Conservation (phyloP, 2,888 invertebrate genomes). For the Torymus aiolomorphi region DNA sequence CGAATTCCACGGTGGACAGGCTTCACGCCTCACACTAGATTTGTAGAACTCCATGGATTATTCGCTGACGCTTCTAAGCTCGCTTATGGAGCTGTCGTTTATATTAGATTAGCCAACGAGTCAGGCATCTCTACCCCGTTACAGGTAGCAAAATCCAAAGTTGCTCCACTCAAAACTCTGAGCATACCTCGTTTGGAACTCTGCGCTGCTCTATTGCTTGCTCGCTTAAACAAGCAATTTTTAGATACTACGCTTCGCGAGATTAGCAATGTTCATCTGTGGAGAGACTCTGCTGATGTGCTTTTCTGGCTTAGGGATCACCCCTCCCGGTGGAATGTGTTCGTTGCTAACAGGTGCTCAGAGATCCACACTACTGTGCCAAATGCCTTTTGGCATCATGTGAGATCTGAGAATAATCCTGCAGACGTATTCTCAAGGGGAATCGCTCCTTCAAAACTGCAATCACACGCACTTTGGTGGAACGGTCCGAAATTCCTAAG, state of each 20-base stretch:
- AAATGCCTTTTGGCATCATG: background rate
- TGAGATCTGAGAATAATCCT: background rate
- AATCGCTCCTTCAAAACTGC: background rate
- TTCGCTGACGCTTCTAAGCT: background rate
- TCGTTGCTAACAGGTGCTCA: background rate
- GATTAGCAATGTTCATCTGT: background rate
- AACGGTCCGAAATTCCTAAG: too few relatives aligned
- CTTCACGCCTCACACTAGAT: background rate
- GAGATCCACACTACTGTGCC: too few relatives aligned
- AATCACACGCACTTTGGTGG: too few relatives aligned
- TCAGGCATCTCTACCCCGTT: background rate
- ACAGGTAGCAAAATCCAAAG: background rate
- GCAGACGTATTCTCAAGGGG: too few relatives aligned
- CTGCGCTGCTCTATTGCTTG: background rate
- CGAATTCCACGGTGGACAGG: background rate
- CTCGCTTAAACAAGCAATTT: background rate
- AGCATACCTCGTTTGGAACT: slow-evolving; percentile 8
- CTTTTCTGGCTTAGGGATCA: background rate
- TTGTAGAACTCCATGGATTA: background rate
- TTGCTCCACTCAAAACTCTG: background rate
- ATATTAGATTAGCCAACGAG: background rate
- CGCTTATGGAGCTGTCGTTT: background rate
- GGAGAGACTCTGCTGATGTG: slow-evolving; percentile 1
- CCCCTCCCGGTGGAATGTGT: background rate
- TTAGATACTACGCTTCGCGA: background rate